A percentile compares a stretch with the other conserved stretches of the same genome.
These are phyloP conservation scores for Panzeria rudis DNA, from an alignment of 2,888 invertebrate species.

Conservation along the genomic window DNA sequence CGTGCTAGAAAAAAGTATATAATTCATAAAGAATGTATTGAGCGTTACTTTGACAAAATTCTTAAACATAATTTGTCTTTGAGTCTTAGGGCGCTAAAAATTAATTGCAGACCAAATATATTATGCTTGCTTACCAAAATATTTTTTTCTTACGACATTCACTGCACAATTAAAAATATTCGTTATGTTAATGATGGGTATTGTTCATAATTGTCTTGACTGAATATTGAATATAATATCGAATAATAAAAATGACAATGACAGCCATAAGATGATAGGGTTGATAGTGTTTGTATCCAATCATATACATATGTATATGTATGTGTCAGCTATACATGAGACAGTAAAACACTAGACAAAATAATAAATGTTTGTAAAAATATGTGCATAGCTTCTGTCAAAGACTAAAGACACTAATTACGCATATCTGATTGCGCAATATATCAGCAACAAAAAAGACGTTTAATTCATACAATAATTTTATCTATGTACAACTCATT, in stretches of 20 bases:
- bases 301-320: not conserved
- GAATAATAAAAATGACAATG: not conserved
- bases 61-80: too few relatives aligned
- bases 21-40: too few relatives aligned
- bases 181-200: constrained; percentile 45
- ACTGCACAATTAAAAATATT: too few relatives aligned
- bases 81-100: too few relatives aligned
- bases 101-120: too few relatives aligned
- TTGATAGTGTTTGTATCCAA: constrained; percentile 1
- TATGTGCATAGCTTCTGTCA: constrained; percentile 28
- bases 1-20: too few relatives aligned
- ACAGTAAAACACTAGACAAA: not conserved
- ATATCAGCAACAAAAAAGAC: constrained; percentile 46
- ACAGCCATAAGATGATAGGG: constrained; percentile 26
- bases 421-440: constrained; percentile 54
- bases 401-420: constrained; percentile 59
- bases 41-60: too few relatives aligned
- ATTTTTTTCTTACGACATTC: not conserved
- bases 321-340: not conserved
- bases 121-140: too few relatives aligned
- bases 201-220: not conserved
- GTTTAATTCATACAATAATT: not conserved
- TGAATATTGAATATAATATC: constrained; percentile 10
- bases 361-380: not conserved
- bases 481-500: not conserved